Evolutionary conservation across 2,113 vertebrate species (phyloP).

Genomic region (Nipponia nippon): DNA sequence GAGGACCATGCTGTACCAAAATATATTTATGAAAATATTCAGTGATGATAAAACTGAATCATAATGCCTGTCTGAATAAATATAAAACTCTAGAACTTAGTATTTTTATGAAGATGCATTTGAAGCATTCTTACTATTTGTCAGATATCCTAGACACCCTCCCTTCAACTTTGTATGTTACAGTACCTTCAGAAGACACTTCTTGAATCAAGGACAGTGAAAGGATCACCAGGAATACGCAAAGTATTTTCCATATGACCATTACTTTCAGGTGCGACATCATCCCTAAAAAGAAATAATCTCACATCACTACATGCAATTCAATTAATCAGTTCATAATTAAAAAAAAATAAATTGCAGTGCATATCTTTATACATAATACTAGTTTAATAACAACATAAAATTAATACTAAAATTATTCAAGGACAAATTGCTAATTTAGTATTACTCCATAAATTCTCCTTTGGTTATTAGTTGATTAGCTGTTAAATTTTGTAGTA

Average conservation of each 20-base stretch:
- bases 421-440: neutral
- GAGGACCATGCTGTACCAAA: neutral
- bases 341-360: neutral
- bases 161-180: neutral
- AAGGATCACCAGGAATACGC: conserved; percentile 24
- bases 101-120: neutral
- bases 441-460: neutral
- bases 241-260: conserved; percentile 64
- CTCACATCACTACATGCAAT: neutral
- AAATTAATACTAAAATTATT: neutral
- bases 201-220: conserved; percentile 51
- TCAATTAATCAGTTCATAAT: neutral
- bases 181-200: conserved; percentile 75
- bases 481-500: neutral
- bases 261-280: conserved; percentile 22
- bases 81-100: neutral
- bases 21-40: neutral
- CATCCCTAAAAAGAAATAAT: conserved; percentile 19
- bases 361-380: neutral
- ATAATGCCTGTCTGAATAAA: neutral
- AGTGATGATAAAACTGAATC: neutral
- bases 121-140: neutral
- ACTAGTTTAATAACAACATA: neutral
- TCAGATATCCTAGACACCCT: neutral
- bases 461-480: neutral